These are phyloP conservation scores for Vanacampus margaritifer DNA, from an alignment of 2,113 vertebrate genomes.

Conservation along the genomic window DNA sequence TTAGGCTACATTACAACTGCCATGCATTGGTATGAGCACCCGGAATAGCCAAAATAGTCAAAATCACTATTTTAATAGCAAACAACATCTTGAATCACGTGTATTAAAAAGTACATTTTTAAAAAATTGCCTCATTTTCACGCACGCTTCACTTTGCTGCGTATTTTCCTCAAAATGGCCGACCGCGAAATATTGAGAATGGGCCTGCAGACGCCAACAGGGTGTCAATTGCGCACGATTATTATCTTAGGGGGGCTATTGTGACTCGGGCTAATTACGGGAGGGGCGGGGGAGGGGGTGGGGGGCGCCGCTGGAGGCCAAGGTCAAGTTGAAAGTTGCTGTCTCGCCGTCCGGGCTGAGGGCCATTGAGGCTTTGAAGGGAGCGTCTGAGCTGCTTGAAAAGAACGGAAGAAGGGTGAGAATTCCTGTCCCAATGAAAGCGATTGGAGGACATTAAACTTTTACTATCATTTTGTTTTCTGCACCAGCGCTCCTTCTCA, in stretches of 20 bases:
- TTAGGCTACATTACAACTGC: too few species aligned
- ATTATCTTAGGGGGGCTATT: not conserved
- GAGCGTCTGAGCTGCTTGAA: constrained; percentile 62
- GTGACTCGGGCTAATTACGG: constrained; percentile 22
- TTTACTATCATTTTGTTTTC: constrained; percentile 67
- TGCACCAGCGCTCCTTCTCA: constrained; percentile 33
- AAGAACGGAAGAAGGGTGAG: constrained; percentile 69
- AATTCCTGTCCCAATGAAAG: constrained; percentile 70
- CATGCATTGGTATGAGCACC: too few species aligned
- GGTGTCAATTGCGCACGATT: not conserved
- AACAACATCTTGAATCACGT: too few species aligned
- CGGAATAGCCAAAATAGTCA: too few species aligned
- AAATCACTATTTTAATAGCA: too few species aligned
- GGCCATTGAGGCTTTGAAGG: constrained; percentile 74
- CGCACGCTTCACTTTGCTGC: not conserved
- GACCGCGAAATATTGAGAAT: not conserved
- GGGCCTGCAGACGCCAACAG: not conserved
- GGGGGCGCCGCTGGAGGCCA: constrained; percentile 86
- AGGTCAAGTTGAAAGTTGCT: constrained; percentile 97
- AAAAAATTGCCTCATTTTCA: not conserved
- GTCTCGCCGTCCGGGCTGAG: constrained; percentile 80
- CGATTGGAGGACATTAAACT: constrained; percentile 66
- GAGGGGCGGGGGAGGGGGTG: constrained; percentile 37
- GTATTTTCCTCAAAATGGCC: not conserved
- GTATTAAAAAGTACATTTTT: too few species aligned